A percentile compares a stretch with the other conserved stretches of the same genome.
phyloP scores from a whole-genome alignment of 2,113 vertebrate genomes.

The Nothocercus nigrocapillus region DNA sequence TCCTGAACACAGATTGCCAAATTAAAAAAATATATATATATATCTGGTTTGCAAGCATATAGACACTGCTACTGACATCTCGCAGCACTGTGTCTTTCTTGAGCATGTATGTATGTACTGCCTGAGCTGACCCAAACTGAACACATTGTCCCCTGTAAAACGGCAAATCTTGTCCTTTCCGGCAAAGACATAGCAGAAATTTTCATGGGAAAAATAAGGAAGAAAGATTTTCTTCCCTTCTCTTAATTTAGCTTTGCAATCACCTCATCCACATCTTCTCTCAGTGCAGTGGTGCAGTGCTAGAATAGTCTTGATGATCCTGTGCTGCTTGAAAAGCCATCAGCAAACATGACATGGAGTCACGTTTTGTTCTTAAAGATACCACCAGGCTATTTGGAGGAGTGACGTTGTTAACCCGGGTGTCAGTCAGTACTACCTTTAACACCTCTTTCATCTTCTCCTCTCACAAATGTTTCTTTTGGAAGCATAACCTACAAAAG shows the following conservation, averaged over 20 bases:
- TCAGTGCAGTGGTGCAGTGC: not conserved
- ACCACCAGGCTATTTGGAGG: not conserved
- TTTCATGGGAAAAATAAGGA: not conserved
- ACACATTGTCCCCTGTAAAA: not conserved
- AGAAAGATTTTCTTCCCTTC: not conserved
- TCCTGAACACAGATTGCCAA: no score
- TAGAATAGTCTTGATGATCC: not conserved
- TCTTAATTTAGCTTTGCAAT: not conserved
- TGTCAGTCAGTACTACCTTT: not conserved
- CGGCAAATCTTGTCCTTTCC: not conserved
- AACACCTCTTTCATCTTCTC: not conserved
- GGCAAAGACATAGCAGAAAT: not conserved
- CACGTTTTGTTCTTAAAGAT: not conserved
- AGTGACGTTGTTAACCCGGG: not conserved
- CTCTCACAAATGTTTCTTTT: not conserved
- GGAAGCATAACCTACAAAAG: not conserved
- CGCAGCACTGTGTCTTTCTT: not conserved
- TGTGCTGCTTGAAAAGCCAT: not conserved
- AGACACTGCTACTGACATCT: not conserved
- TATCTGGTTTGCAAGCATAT: no score
- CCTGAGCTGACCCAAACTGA: not conserved
- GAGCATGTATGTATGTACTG: not conserved
- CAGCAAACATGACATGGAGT: not conserved
- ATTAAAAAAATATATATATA: no score
- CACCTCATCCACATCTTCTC: accelerated